Percentiles rank a stretch among this genome's conserved stretches.
Conservation (phyloP, 92 coral and sea anemone genomes). For the Anthopleura xanthogrammica region DNA sequence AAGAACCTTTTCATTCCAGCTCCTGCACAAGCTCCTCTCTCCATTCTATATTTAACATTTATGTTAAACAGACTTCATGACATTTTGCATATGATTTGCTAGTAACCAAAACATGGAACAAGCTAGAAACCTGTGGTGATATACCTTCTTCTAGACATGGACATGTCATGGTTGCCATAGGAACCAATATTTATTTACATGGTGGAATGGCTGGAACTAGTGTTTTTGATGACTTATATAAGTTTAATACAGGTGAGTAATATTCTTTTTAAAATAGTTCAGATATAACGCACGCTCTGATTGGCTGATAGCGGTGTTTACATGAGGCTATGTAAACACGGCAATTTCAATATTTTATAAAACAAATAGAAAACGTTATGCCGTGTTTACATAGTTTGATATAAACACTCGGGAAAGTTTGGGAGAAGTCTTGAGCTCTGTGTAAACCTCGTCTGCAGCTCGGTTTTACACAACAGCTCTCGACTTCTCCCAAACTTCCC, state of each 20-base stretch:
- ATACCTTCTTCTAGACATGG: constrained; percentile 84
- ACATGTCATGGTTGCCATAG: constrained; percentile 86
- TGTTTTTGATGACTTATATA: constrained; percentile 75
- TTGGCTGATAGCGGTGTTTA: too few relatives aligned
- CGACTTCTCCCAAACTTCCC: too few relatives aligned
- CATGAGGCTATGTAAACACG: too few relatives aligned
- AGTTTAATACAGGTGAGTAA: constrained; percentile 63
- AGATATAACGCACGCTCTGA: too few relatives aligned
- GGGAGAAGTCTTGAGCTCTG: too few relatives aligned
- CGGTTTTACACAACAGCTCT: too few relatives aligned
- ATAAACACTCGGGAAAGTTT: too few relatives aligned
- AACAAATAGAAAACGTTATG: too few relatives aligned
- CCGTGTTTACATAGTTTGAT: too few relatives aligned
- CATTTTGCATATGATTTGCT: constrained; percentile 1
- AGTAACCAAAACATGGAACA: constrained; percentile 76
- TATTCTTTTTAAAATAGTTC: too few relatives aligned
- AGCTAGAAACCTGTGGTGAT: constrained; percentile 59
- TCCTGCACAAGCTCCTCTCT: background rate
- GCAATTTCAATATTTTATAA: too few relatives aligned
- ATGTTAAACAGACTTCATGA: background rate
- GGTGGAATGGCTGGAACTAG: constrained; percentile 98
- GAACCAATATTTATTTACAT: constrained; percentile 78
- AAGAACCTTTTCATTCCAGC: background rate
- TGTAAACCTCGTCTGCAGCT: too few relatives aligned
- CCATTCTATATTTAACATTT: background rate